Evolutionary conservation across 2,113 vertebrate genomes (phyloP), one percentile per base, ranked within the genome.

Genomic region (Fukomys damarensis): DNA sequence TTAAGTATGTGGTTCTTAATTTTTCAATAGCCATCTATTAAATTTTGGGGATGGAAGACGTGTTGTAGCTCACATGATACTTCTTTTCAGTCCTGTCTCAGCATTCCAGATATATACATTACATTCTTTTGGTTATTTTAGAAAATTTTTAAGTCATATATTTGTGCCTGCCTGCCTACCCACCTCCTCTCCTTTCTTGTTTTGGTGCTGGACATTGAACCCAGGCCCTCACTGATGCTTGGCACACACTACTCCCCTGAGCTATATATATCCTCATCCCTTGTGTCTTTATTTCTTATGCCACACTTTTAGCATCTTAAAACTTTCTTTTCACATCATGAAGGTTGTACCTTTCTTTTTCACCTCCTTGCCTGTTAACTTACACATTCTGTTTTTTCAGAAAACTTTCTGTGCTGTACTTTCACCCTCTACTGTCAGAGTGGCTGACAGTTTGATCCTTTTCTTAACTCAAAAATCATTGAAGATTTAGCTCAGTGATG

Each of bases 281-380:
- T 41, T 20, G 28, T 63, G 20, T 85, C 24, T 35, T 46, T 54
- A 16, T 77, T 86, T 86, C 41, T 83, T 59, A 82, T 58, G 72
- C 7, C 54, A 16, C 11, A 68, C 86, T 85, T 76, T 43, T 13
- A 56, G 26, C 35, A 66, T 77, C 46, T 91, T 76, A 13, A 14
- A 61, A 17, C 68, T 89, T 93, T 49, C 26, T 63, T 65, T 58
- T 86, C 65, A 26, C 13, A 14, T 74, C 5, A 35, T 79, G 46
- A 86, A 86, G 19, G 49, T 38, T 49, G 22, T 79, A 74, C 20
- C 43, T 90, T 96, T 28, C 59, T 88, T 88, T 95, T 94, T 68
- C 88, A 30, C 19, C 10, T 9, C 26, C 3, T 46, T 74, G 63
- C 28, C n/a, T 24, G 58, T 12, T 65, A 58, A 68, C 59, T 80